Evolutionary conservation across 1,140 invertebrate species (phyloP).

Genomic region (Drosophila jambulina): DNA sequence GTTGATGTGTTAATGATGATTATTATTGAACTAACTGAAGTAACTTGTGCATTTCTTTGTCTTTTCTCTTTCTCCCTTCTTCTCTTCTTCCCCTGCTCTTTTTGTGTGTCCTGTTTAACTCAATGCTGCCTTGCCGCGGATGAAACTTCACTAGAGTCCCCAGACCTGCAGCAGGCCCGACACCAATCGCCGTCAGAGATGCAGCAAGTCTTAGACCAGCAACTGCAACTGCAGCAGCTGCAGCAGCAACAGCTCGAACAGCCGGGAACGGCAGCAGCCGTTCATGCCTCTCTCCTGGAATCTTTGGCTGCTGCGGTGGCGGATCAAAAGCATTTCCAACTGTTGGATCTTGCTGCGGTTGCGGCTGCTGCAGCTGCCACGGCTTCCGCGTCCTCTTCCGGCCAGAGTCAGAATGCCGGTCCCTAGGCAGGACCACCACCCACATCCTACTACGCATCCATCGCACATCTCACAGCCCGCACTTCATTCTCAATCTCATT

Average conservation of each 20-base stretch:
- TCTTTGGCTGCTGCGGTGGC: constrained; percentile 71
- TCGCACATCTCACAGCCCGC: constrained; percentile 8
- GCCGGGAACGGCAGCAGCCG: constrained; percentile 56
- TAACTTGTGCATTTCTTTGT: constrained; percentile 60
- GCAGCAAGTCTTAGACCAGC: constrained; percentile 46
- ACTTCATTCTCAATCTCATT: background rate
- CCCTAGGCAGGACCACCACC: constrained; percentile 39
- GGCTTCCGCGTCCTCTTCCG: constrained; percentile 52
- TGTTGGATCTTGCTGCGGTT: constrained; percentile 74
- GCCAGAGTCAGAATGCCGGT: constrained; percentile 60
- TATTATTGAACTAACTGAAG: constrained; percentile 41
- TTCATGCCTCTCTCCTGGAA: constrained; percentile 71
- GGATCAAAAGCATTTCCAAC: constrained; percentile 78
- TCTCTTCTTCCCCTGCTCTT: constrained; percentile 51
- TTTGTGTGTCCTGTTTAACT: constrained; percentile 42
- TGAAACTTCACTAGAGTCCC: constrained; percentile 52
- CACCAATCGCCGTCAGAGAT: constrained; percentile 63
- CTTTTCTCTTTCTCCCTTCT: constrained; percentile 49
- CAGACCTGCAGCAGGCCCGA: constrained; percentile 56
- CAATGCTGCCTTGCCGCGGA: constrained; percentile 49
- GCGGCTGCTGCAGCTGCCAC: constrained; percentile 69
- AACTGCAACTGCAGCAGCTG: constrained; percentile 45
- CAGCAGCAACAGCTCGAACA: constrained; percentile 54
- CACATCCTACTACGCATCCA: constrained; percentile 16
- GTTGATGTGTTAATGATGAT: constrained; percentile 30